Evolutionary conservation across 30 jellyfish, hydroid and myxozoan species (phyloP).

Genomic region (Pseudorhiza aurosa): DNA sequence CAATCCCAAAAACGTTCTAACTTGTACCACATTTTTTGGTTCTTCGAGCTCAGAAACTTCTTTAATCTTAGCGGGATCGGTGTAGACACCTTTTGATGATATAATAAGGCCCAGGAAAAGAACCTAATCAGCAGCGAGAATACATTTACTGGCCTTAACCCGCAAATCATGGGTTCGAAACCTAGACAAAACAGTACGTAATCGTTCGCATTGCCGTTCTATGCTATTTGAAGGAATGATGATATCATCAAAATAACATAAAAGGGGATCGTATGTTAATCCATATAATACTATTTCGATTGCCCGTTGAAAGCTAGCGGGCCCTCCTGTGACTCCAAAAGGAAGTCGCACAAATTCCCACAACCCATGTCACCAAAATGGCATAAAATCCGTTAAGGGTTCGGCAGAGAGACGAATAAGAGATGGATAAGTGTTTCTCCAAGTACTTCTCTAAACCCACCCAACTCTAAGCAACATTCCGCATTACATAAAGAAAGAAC

Average conservation of each 20-base stretch:
- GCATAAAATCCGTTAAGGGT: too few relatives aligned
- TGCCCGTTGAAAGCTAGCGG: constrained; percentile 41
- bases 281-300: constrained; percentile 55
- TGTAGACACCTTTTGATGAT: constrained; percentile 37
- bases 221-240: constrained; percentile 25
- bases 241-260: constrained; percentile 54
- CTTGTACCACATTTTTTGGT: constrained; percentile 25
- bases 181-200: constrained; percentile 15
- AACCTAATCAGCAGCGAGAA: constrained; percentile 27
- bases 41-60: constrained; percentile 8
- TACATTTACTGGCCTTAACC: too few relatives aligned
- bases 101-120: constrained; percentile 57
- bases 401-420: too few relatives aligned
- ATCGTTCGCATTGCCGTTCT: constrained; percentile 42
- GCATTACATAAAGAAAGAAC: too few relatives aligned
- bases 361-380: too few relatives aligned
- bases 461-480: too few relatives aligned
- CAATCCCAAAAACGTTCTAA: constrained; percentile 39
- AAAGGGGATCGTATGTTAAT: constrained; percentile 26
- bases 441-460: too few relatives aligned
- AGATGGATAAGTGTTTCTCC: too few relatives aligned
- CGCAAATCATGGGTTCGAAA: constrained; percentile 16
- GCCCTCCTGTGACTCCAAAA: constrained; percentile 48
- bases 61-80: constrained; percentile 28
- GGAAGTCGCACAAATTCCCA: constrained; percentile 57